These are phyloP conservation scores for Siphamia tubifer DNA, from an alignment of 2,113 vertebrate species.

Conservation along the genomic window DNA sequence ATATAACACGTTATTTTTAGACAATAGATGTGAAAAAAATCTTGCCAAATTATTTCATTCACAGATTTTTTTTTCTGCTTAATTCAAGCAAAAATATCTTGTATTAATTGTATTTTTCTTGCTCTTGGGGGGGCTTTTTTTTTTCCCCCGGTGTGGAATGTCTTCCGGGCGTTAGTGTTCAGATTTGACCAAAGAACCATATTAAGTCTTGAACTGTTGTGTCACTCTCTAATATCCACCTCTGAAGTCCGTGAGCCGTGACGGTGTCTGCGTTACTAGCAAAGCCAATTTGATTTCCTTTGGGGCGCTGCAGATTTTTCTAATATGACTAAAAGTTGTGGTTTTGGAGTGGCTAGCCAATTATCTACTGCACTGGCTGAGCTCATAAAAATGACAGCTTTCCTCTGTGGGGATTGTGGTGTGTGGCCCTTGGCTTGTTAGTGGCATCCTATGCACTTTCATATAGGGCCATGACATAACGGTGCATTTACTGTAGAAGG, in stretches of 20 bases:
- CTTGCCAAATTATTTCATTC: too few species aligned
- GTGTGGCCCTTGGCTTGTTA: constrained; percentile 8
- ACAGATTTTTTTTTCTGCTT: too few species aligned
- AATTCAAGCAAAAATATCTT: too few species aligned
- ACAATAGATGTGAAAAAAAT: too few species aligned
- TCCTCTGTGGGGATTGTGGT: constrained; percentile 24
- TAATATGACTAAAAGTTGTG: constrained; percentile 16
- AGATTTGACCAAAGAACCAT: not conserved
- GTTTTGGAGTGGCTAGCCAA: constrained; percentile 11
- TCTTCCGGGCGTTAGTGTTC: not conserved
- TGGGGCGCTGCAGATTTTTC: constrained; percentile 8
- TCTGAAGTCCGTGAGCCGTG: constrained; percentile 16
- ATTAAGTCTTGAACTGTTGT: not conserved
- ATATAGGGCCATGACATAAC: too few species aligned
- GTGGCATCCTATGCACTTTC: constrained; percentile 8
- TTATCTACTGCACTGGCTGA: constrained; percentile 25
- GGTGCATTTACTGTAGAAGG: not conserved
- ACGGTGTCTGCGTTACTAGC: not conserved
- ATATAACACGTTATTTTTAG: too few species aligned
- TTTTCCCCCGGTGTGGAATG: too few species aligned
- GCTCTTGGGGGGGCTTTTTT: too few species aligned
- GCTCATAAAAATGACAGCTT: constrained; percentile 6
- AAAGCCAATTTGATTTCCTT: constrained; percentile 18
- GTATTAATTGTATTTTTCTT: too few species aligned
- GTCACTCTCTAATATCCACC: not conserved